These are phyloP conservation scores for Metellina segmentata DNA, from an alignment of 2,888 invertebrate genomes.

Conservation along the genomic window DNA sequence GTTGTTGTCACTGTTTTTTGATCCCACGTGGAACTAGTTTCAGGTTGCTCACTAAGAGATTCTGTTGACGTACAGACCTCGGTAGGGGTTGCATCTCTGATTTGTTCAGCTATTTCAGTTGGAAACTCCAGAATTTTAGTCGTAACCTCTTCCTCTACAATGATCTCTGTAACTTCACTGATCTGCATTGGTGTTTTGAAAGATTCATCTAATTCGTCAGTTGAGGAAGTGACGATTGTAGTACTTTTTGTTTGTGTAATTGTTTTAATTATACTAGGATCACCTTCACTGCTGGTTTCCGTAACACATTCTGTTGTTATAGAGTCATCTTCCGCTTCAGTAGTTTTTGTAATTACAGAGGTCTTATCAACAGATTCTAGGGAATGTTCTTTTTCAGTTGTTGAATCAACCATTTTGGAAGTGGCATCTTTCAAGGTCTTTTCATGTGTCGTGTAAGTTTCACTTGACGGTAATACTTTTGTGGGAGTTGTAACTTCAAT, in stretches of 20 bases:
- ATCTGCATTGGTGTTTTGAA: not conserved
- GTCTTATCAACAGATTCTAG: no score
- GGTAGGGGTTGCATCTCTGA: not conserved
- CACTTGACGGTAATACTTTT: no score
- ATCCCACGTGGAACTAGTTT: not conserved
- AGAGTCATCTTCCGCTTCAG: not conserved
- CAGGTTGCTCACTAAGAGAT: not conserved
- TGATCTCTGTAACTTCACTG: not conserved
- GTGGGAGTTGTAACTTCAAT: no score
- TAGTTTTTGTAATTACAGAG: no score
- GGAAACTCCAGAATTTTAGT: not conserved
- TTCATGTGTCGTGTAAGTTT: no score
- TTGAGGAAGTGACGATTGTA: not conserved
- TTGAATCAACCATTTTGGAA: no score
- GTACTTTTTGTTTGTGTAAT: not conserved
- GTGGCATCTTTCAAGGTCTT: no score
- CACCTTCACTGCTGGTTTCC: not conserved
- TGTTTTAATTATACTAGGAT: not conserved
- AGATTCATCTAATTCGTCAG: not conserved
- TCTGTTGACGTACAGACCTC: not conserved
- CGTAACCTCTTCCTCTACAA: not conserved
- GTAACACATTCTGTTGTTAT: not conserved
- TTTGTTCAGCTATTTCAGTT: not conserved
- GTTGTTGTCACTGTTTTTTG: constrained; percentile 12
- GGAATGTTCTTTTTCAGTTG: no score